phyloP scores from a whole-genome alignment of 2,888 invertebrate genomes.

The Carpatolechia fugitivella region DNA sequence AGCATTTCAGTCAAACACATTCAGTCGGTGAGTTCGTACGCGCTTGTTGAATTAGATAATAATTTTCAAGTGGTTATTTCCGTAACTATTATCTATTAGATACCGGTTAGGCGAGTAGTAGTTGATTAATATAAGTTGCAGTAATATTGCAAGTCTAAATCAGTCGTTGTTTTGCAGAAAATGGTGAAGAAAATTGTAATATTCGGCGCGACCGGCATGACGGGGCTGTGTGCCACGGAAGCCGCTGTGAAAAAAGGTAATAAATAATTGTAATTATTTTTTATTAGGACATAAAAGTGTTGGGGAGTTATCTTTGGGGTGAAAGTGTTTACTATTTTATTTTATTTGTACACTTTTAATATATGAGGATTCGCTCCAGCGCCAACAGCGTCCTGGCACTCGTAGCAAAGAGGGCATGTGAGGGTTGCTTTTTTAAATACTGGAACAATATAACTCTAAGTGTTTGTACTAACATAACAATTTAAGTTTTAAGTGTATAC shows the following conservation, averaged over 20 bases:
- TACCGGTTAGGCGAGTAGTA: slow-evolving; percentile 7
- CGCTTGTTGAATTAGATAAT: slow-evolving; percentile 15
- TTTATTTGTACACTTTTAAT: too few relatives aligned
- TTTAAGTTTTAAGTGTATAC: too few relatives aligned
- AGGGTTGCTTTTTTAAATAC: too few relatives aligned
- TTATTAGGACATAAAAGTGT: too few relatives aligned
- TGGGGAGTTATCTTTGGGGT: too few relatives aligned
- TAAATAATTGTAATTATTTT: slow-evolving; percentile 4
- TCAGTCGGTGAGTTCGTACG: slow-evolving; percentile 1
- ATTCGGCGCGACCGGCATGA: slow-evolving; percentile 91
- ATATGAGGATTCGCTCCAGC: too few relatives aligned
- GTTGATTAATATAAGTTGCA: not conserved
- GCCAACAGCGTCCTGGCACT: too few relatives aligned
- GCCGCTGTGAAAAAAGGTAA: slow-evolving; percentile 89
- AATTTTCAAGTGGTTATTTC: slow-evolving; percentile 15
- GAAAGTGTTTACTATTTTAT: too few relatives aligned
- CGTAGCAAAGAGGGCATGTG: too few relatives aligned
- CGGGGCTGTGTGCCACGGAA: slow-evolving; percentile 87
- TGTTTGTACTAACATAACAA: too few relatives aligned
- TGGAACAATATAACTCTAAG: too few relatives aligned
- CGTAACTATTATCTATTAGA: slow-evolving; percentile 3
- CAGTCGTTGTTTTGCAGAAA: slow-evolving; percentile 29
- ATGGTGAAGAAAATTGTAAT: slow-evolving; percentile 88
- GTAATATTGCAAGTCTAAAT: not conserved
- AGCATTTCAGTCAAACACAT: slow-evolving; percentile 4